A percentile compares a stretch with the other conserved stretches of the same genome.
Conservation (phyloP, 2,888 invertebrate genomes). For the Adineta ricciae region DNA sequence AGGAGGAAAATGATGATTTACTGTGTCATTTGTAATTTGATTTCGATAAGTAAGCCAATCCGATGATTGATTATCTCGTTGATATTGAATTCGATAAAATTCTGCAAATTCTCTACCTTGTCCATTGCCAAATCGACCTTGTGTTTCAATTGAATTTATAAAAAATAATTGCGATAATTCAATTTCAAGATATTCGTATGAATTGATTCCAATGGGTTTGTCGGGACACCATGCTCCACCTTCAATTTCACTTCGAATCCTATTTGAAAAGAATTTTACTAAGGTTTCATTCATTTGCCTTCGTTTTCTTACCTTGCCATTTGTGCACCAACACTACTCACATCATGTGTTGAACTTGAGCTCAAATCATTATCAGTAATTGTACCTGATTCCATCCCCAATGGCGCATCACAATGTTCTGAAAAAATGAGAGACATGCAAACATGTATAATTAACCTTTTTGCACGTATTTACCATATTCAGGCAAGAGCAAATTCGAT, state of each 20-base stretch:
- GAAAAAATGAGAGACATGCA: background rate
- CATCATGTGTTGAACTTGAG: slow-evolving; percentile 74
- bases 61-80: slow-evolving; percentile 46
- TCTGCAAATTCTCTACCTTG: slow-evolving; percentile 77
- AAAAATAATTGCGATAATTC: slow-evolving; percentile 68
- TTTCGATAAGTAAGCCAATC: background rate
- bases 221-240: slow-evolving; percentile 89
- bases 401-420: slow-evolving; percentile 61
- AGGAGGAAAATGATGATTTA: background rate
- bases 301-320: slow-evolving; percentile 65
- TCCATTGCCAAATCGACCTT: slow-evolving; percentile 83
- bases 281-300: background rate
- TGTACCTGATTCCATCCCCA: slow-evolving; percentile 74
- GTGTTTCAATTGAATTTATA: slow-evolving; percentile 73
- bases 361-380: slow-evolving; percentile 70
- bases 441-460: background rate
- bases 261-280: slow-evolving; percentile 50
- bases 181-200: slow-evolving; percentile 69
- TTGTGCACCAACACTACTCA: slow-evolving; percentile 71
- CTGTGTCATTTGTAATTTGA: slow-evolving; percentile 11
- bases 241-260: slow-evolving; percentile 67
- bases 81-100: slow-evolving; percentile 65
- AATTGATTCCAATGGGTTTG: slow-evolving; percentile 59
- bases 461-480: background rate
- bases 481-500: background rate